phyloP scores from a whole-genome alignment of 2,888 invertebrate genomes.

The Mythimna ferrago region DNA sequence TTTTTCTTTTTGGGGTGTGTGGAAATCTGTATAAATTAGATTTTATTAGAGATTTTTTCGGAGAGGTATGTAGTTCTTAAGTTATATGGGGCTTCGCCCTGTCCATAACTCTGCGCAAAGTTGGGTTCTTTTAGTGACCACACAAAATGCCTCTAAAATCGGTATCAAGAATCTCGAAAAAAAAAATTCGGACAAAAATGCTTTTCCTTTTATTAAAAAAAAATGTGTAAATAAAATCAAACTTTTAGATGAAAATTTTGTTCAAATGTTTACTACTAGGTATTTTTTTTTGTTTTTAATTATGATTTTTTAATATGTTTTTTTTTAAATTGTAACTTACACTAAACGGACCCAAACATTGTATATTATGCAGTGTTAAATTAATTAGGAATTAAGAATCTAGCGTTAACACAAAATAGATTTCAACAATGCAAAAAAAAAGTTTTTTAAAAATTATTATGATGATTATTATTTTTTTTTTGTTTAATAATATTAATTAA shows the following conservation, averaged over 20 bases:
- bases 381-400: constrained; percentile 74
- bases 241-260: constrained; percentile 64
- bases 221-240: constrained; percentile 84
- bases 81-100: constrained; percentile 76
- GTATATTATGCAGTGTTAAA: constrained; percentile 81
- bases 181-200: constrained; percentile 50
- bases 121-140: constrained; percentile 85
- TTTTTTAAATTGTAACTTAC: constrained; percentile 68
- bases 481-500: constrained; percentile 66
- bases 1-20: constrained; percentile 86
- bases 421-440: constrained; percentile 73
- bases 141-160: constrained; percentile 65
- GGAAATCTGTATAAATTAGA: constrained; percentile 89
- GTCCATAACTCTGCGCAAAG: constrained; percentile 79
- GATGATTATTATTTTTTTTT: constrained; percentile 64
- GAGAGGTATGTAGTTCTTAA: constrained; percentile 77
- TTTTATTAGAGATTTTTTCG: constrained; percentile 84
- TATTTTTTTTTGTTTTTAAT: constrained; percentile 66
- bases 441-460: constrained; percentile 70
- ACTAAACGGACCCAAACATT: constrained; percentile 83
- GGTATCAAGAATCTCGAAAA: constrained; percentile 78
- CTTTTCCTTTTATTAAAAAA: constrained; percentile 51
- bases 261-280: constrained; percentile 12
- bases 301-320: constrained; percentile 38
- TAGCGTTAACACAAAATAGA: constrained; percentile 80